A percentile compares a stretch with the other conserved stretches of the same genome.
Evolutionary conservation across 2,113 vertebrate genomes (phyloP).

Genomic region (Pseudopipra pipra): DNA sequence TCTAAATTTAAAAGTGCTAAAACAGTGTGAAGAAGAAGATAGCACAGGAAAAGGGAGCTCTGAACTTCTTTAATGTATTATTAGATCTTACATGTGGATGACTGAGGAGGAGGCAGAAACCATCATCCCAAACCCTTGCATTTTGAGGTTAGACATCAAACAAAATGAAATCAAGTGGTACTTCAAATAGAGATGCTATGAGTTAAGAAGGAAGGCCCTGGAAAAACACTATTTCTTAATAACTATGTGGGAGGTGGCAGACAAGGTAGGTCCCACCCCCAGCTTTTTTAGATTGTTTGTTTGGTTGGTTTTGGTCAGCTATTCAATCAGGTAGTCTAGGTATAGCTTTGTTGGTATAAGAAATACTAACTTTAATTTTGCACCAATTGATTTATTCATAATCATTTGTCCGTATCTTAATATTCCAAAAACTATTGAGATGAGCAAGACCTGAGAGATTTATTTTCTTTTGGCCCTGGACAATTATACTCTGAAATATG

Average conservation of each 20-base stretch:
- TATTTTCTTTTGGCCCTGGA: fast-evolving
- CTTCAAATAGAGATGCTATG: neutral
- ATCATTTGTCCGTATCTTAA: neutral
- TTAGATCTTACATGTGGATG: neutral
- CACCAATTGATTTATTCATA: neutral
- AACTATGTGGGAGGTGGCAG: neutral
- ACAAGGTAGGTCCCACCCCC: neutral
- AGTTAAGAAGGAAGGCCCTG: neutral
- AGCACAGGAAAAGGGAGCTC: neutral
- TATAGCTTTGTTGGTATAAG: neutral
- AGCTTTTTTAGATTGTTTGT: neutral
- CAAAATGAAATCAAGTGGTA: neutral
- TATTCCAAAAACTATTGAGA: neutral
- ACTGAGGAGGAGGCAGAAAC: neutral
- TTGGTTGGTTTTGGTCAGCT: neutral
- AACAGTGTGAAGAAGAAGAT: neutral
- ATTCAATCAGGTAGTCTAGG: neutral
- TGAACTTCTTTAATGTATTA: neutral
- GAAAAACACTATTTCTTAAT: neutral
- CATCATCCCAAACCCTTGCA: neutral
- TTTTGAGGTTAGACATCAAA: neutral
- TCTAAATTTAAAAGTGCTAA: neutral
- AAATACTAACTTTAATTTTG: neutral
- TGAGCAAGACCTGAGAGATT: neutral
- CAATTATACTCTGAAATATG: neutral